Conservation (phyloP, 2,888 invertebrate species). For the Nasonovia ribisnigri region DNA sequence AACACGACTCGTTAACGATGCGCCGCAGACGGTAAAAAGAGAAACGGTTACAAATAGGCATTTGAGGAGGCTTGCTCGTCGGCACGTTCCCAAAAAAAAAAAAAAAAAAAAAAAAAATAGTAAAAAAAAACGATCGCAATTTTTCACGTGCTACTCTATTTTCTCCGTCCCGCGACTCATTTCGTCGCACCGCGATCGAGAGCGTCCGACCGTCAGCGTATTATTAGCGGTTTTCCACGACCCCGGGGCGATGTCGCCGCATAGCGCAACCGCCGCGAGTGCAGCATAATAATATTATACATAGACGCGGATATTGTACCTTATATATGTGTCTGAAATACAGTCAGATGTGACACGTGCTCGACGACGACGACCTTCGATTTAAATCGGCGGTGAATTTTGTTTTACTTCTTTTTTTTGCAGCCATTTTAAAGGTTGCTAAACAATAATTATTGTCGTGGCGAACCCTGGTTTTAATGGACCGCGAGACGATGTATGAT, state of each 20-base stretch:
- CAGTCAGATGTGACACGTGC: background rate
- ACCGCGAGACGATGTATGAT: too few species aligned
- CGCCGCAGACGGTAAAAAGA: slow-evolving; percentile 46
- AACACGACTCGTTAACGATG: slow-evolving; percentile 60
- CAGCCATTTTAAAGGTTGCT: too few species aligned
- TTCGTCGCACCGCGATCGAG: background rate
- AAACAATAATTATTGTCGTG: too few species aligned
- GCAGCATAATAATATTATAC: background rate
- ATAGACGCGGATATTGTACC: background rate
- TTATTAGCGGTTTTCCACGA: slow-evolving; percentile 21
- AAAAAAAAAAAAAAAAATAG: slow-evolving; percentile 6
- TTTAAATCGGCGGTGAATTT: background rate
- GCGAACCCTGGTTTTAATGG: background rate
- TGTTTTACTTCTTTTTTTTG: too few species aligned
- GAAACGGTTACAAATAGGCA: slow-evolving; percentile 56
- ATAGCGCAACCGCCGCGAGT: background rate
- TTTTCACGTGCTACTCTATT: slow-evolving; percentile 20
- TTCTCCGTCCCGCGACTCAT: background rate
- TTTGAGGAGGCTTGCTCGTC: slow-evolving; percentile 38
- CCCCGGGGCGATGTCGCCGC: background rate
- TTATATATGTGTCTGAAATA: too few species aligned
- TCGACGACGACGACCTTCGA: background rate
- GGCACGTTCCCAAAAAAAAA: slow-evolving; percentile 47
- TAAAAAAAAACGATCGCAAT: background rate
- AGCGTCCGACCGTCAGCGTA: background rate